These are phyloP conservation scores for Noturus placidus DNA, from an alignment of 2,113 vertebrate genomes.

Conservation along the genomic window DNA sequence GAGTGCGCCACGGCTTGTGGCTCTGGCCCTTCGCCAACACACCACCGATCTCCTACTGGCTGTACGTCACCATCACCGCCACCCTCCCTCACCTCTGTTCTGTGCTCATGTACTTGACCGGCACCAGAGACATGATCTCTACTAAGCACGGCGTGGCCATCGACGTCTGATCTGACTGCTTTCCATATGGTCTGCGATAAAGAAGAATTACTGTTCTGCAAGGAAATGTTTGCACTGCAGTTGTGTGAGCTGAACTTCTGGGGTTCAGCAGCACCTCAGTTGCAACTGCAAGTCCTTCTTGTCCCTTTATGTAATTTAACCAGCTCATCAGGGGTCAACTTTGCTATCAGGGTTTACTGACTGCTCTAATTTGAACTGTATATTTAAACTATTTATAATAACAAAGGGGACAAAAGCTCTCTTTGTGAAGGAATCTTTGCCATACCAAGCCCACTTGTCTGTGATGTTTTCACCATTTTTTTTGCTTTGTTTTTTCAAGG, in stretches of 20 bases:
- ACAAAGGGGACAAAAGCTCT: background rate
- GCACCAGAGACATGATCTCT: constrained; percentile 88
- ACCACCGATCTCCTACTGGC: constrained; percentile 87
- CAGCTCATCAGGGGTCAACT: constrained; percentile 20
- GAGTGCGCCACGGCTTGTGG: constrained; percentile 90
- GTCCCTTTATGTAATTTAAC: constrained; percentile 21
- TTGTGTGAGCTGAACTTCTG: background rate
- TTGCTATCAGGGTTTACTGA: constrained; percentile 30
- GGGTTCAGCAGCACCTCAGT: background rate
- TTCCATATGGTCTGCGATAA: background rate
- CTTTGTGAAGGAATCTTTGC: constrained; percentile 19
- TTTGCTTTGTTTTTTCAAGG: background rate
- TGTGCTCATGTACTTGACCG: constrained; percentile 90
- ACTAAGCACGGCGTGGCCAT: constrained; percentile 88
- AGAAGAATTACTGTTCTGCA: background rate
- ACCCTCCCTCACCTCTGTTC: constrained; percentile 92
- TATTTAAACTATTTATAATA: constrained; percentile 14
- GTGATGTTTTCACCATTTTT: background rate
- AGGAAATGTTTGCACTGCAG: constrained; percentile 6
- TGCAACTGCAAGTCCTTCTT: background rate
- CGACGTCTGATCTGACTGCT: constrained; percentile 76
- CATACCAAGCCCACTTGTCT: background rate
- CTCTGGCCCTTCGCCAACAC: constrained; percentile 92
- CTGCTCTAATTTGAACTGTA: background rate
- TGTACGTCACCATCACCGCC: constrained; percentile 87